Base-by-base conservation (phyloP, 2,888 invertebrate species). In the Lycophotia porphyrea region DNA sequence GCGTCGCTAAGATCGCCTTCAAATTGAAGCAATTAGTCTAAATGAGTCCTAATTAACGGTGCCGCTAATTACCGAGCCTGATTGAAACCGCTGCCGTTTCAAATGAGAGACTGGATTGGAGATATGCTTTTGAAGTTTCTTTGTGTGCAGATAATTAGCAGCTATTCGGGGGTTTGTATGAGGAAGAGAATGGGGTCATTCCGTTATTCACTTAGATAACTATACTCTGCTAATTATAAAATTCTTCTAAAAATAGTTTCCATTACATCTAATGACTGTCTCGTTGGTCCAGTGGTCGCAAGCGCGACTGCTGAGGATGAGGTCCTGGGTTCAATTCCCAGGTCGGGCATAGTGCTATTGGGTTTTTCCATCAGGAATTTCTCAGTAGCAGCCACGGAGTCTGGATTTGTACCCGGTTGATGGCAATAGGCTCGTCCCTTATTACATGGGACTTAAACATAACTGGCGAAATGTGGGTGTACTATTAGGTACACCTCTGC, bases 51-150 rank as follows among this genome's bases (percentile, higher is more conserved):
- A 88, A 88, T 88, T 89, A 88, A 78, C 71, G 65, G 74, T 47
- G 65, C 76, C 80, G 71, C 90, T 91, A 91, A 91, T 91, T 91
- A 91, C 92, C 67, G 66, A 13, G 78, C 68, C 80, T 88, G 90
- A 91, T 91, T 91, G 90, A 86, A 88, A 85, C 78, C 86, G 84
- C 87, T 86, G 84, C 88, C 86, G 88, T 85, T 88, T 85, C 88
- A 60, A 80, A 88, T 77, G 84, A 78, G 86, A 80, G 81, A 82
- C 78, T 78, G 70, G 81, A 79, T 88, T 77, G 71, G 58, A 79
- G 73, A 81, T 83, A 80, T 85, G 70, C 21, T 76, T 72, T 61
- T 65, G 60, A 61, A 84, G 65, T 74, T 66, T 73, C 84, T 71
- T 84, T 69, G 64, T 73, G 15, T 60, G 63, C 1, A 1, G 21